Base-by-base conservation (phyloP, 2,888 invertebrate species). In the Rhamphomyia laevipes region DNA sequence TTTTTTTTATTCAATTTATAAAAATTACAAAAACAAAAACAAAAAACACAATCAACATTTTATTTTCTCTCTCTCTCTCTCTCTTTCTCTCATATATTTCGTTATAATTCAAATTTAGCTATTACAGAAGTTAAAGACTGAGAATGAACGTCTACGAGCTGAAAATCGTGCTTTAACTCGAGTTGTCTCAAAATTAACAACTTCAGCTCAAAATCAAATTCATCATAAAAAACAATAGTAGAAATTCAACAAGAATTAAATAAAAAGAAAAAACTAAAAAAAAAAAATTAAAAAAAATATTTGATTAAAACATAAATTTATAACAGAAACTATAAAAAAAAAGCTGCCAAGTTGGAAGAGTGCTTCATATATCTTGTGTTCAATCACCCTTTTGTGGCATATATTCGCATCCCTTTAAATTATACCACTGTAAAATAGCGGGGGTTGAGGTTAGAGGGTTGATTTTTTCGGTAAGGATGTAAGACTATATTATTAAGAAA, bases 81-180 rank as follows among this genome's bases (percentile, higher is more conserved):
- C 59, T 61, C 58, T 66, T 68, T 73, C 68, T 80, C 58, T 62
- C 13, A 40, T 40, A 18, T 43, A 15, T 43, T 43, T 5, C 21
- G 6, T n/a, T 40, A 40, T 40, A 40, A n/a, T 18, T 47, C 46
- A 47, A 48, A 47, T 88, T 75, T 89, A 94, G 94, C 92, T 90
- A 85, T 87, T 94, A 79, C 92, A 93, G 87, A 93, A 91, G 78
- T 82, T 93, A 81, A 94, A 92, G 87, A 90, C 90, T 76, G 94
- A 94, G 83, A 94, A 93, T 82, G 91, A 92, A 82, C 86, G 92
- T 81, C 83, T 94, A 82, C 87, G 90, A 80, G 92, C 93, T 73
- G 94, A 95, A 85, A 95, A 95, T 81, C 86, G 92, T 76, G 93
- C 94, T 73, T 82, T 95, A 73, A 93, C 93, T 75, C 86, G 94